phyloP scores from a whole-genome alignment of 2,888 invertebrate genomes.

The Homarus gammarus region DNA sequence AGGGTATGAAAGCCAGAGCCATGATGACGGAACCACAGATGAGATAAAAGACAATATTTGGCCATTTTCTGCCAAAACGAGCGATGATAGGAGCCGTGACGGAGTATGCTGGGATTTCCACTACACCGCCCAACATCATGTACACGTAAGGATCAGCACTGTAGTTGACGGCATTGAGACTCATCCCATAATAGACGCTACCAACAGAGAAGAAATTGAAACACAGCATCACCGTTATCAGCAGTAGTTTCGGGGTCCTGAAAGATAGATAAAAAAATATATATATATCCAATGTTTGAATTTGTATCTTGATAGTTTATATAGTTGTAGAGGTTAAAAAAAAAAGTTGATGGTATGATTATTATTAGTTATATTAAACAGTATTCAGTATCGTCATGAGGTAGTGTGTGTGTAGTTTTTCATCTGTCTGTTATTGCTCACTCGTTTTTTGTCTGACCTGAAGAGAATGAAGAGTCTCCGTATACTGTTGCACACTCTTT shows the following conservation, averaged over 20 bases:
- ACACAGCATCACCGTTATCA: slow-evolving; percentile 54
- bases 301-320: no score
- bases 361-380: background rate
- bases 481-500: background rate
- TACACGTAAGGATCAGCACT: slow-evolving; percentile 68
- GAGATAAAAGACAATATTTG: slow-evolving; percentile 47
- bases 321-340: no score
- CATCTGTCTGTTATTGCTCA: no score
- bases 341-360: background rate
- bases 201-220: slow-evolving; percentile 63
- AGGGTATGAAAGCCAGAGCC: slow-evolving; percentile 63
- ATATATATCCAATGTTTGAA: no score
- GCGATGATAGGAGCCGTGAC: slow-evolving; percentile 65
- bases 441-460: no score
- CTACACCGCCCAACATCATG: slow-evolving; percentile 53
- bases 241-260: slow-evolving; percentile 60
- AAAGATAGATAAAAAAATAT: no score
- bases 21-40: slow-evolving; percentile 64
- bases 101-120: slow-evolving; percentile 74
- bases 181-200: slow-evolving; percentile 67
- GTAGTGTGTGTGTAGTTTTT: no score
- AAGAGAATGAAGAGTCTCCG: slow-evolving; percentile 23
- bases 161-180: slow-evolving; percentile 64
- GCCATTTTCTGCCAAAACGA: slow-evolving; percentile 37
- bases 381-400: background rate